Evolutionary conservation across 2,888 invertebrate species (phyloP), one percentile per base, ranked within the genome.

Genomic region (Drosophila monieri): DNA sequence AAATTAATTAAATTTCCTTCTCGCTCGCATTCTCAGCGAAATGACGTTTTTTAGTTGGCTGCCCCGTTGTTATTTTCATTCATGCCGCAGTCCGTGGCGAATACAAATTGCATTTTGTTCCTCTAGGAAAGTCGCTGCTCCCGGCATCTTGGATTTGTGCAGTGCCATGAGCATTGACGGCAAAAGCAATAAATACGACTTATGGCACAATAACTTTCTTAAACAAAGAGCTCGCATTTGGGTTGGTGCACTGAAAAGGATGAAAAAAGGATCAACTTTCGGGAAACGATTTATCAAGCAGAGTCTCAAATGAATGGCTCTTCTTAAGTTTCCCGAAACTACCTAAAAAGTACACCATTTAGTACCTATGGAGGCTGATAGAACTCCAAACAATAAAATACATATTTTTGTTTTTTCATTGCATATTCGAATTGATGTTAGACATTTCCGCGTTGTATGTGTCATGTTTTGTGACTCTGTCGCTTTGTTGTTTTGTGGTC

Each of bases 1-100:
- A 79, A 74, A 86, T 85, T 86, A 84, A 85, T 85, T 86, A 85
- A 88, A 84, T 73, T 71, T 76, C 25, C 62, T 76, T 23, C 62
- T 15, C 35, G 39, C 15, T 41, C 39, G 39, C 30, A 14, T 37
- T 56, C 70, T 49, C 15, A 5, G 23, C 46, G 27, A 27, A 65
- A 51, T 59, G 59, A 61, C 60, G 39, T 56, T 55, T 46, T 51
- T 18, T 49, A 47, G 18, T 39, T 41, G 18, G 32, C 39, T 30
- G 25, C 41, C 46, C 25, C 15, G 32, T 37, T 59, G 30, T 30
- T 32, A 46, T 55, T 54, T 52, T 35, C 41, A 49, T 49, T 48
- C 62, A 58, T 44, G 6, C 32, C 44, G 35, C 41, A 21, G 43
- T 68, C 30, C 48, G n/a, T 12, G 54, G 53, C 48, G 39, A 57